A percentile compares a stretch with the other conserved stretches of the same genome.
Evolutionary conservation across 2,797 vertebrate species (phyloP).

Genomic region (Falco naumanni): DNA sequence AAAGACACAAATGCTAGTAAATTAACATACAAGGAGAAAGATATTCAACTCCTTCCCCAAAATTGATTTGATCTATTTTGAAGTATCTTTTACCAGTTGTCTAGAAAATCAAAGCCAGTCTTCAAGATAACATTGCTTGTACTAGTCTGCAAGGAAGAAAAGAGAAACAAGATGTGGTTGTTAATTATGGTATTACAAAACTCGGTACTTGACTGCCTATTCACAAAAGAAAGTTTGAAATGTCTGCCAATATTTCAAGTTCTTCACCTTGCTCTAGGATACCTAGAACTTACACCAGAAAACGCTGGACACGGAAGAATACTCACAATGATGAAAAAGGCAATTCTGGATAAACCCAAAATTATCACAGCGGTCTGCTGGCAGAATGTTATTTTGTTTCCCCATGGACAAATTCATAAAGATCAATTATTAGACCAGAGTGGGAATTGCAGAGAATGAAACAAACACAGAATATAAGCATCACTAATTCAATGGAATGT

Average conservation of each 20-base stretch:
- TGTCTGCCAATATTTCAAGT: not conserved
- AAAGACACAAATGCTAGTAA: conserved; percentile 63
- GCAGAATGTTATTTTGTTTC: not conserved
- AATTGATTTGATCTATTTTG: conserved; percentile 1
- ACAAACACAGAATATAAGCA: not conserved
- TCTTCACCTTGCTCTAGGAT: not conserved
- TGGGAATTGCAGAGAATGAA: not conserved
- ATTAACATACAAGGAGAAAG: conserved; percentile 43
- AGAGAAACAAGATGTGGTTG: not conserved
- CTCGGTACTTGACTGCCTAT: not conserved
- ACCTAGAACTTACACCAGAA: not conserved
- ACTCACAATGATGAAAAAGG: not conserved
- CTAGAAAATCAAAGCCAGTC: conserved; percentile 98
- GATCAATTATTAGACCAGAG: not conserved
- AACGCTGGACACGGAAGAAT: not conserved
- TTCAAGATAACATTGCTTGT: conserved; percentile 91
- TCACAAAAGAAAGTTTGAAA: not conserved
- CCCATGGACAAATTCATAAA: not conserved
- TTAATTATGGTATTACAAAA: not conserved
- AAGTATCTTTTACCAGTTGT: conserved; percentile 91
- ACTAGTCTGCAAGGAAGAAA: conserved; percentile 82
- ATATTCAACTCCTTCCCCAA: conserved; percentile 8
- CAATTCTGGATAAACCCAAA: not conserved
- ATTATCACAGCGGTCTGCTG: not conserved
- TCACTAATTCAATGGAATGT: not conserved